Percentiles rank a stretch among this genome's conserved stretches.
These are phyloP conservation scores for Lepus europaeus DNA, from an alignment of 2,113 vertebrate species.

Conservation along the genomic window DNA sequence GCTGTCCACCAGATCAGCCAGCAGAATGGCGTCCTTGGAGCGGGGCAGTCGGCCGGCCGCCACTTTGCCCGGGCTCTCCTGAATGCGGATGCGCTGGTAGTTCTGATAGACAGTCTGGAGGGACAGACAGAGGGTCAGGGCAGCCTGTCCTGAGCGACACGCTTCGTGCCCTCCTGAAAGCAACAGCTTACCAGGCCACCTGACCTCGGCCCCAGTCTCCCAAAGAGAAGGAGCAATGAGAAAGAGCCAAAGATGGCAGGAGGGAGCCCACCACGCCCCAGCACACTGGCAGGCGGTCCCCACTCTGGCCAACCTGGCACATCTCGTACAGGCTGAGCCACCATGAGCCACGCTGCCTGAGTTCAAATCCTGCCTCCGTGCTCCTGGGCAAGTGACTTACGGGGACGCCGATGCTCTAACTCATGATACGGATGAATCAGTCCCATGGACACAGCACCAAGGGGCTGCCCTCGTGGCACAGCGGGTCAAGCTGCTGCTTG, in stretches of 20 bases:
- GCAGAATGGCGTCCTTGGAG: conserved; percentile 97
- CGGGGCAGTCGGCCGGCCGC: conserved; percentile 96
- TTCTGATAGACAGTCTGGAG: conserved; percentile 97
- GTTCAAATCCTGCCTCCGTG: not conserved
- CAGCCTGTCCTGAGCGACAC: fast-evolving
- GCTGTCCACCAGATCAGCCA: conserved; percentile 96
- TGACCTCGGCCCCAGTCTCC: fast-evolving
- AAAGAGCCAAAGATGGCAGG: not conserved
- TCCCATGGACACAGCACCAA: too few relatives aligned
- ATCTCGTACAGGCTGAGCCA: too few relatives aligned
- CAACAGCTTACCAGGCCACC: not conserved
- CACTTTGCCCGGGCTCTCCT: conserved; percentile 97
- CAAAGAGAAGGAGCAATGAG: fast-evolving
- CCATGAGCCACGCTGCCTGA: not conserved
- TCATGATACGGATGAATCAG: too few relatives aligned
- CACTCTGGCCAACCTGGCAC: too few relatives aligned
- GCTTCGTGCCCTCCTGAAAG: not conserved
- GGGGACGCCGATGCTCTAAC: fast-evolving
- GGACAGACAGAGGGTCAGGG: not conserved
- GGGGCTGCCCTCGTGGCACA: too few relatives aligned
- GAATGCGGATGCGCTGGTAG: conserved; percentile 98
- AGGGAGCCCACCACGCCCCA: not conserved
- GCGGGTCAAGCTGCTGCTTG: too few relatives aligned
- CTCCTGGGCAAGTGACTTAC: fast-evolving
- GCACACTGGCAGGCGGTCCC: fast-evolving